phyloP scores from a whole-genome alignment of 2,888 invertebrate species.

The Monoplex corrugatus region DNA sequence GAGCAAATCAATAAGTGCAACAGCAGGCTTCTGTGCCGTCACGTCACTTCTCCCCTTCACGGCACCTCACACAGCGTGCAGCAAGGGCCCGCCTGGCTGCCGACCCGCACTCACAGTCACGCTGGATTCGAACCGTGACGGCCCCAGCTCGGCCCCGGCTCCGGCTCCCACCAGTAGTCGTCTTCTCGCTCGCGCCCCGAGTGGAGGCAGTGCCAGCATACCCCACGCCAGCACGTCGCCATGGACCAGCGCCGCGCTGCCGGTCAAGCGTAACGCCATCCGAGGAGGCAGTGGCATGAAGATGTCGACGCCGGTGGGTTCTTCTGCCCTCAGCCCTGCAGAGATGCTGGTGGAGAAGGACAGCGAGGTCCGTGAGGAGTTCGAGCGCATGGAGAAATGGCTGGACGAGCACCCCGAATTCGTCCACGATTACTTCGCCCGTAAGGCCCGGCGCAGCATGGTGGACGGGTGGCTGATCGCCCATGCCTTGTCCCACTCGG shows the following conservation, averaged over 20 bases:
- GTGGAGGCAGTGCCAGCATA: neutral
- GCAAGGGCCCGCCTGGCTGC: conserved; percentile 49
- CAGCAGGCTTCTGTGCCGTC: neutral
- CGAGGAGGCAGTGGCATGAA: neutral
- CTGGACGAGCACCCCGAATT: conserved; percentile 98
- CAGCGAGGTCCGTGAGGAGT: conserved; percentile 64
- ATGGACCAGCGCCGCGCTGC: conserved; percentile 22
- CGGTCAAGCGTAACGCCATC: conserved; percentile 36
- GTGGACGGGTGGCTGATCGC: conserved; percentile 94
- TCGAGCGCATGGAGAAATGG: conserved; percentile 91
- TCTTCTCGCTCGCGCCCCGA: conserved; percentile 35
- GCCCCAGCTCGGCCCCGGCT: conserved; percentile 2
- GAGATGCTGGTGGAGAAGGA: conserved; percentile 42
- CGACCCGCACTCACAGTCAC: conserved; percentile 54
- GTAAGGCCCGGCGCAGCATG: conserved; percentile 95
- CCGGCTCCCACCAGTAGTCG: conserved; percentile 20
- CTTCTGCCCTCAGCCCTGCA: neutral
- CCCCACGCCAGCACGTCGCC: neutral
- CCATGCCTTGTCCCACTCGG: conserved; percentile 76
- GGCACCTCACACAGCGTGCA: conserved; percentile 10
- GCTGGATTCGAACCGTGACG: conserved; percentile 63
- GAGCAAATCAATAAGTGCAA: neutral
- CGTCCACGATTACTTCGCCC: conserved; percentile 94
- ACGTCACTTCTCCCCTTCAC: too few species aligned
- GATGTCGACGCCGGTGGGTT: conserved; percentile 38